Base-by-base conservation (phyloP, 1,140 invertebrate species). In the Cydia splendana region DNA sequence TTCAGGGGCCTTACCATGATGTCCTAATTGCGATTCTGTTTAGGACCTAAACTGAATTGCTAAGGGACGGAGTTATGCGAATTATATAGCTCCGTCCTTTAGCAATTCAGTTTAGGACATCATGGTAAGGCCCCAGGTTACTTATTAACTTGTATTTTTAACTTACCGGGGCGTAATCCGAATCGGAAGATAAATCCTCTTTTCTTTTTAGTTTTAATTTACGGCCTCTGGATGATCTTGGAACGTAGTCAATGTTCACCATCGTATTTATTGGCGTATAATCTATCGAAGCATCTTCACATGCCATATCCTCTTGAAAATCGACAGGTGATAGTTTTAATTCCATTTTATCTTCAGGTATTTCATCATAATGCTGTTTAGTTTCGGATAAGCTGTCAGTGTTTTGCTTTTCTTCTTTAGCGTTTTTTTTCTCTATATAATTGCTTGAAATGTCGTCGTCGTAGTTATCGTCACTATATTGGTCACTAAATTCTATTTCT, bases 381-480 rank as follows among this genome's bases (percentile, higher is more conserved):
- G 45, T 48, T 48, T 48, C 45, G 13, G 45, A 48, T 48, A 48
- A 48, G 13, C 45, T 48, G 13, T 13, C 1, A 48, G 45, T 48
- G 12, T 53, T n/a, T 53, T n/a, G 51, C 15, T 62, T 62, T 24
- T 62, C 57, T 62, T n/a, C 2, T 24, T 62, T 24, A 10, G n/a
- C 6, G 18, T 18, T n/a, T 3, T 9, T 62, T n/a, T 24, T 24
- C 20, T 24, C 57, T 24, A 62, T 24, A 7, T 7, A 12, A 24
- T 24, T 62, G 24, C 20, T 62, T 18, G 7, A n/a, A 24, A 62
- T 62, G 18, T 62, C 57, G 20, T 62, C 20, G 10, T 62, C 57
- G 20, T 62, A 62, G 18, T 62, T 20, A 62, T 62, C 57, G 20
- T 62, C 57, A 24, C 57, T 62, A 24, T 62, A 62, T 24, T 62